phyloP scores from a whole-genome alignment of 2,888 invertebrate genomes.

The Agriopis leucophaearia region DNA sequence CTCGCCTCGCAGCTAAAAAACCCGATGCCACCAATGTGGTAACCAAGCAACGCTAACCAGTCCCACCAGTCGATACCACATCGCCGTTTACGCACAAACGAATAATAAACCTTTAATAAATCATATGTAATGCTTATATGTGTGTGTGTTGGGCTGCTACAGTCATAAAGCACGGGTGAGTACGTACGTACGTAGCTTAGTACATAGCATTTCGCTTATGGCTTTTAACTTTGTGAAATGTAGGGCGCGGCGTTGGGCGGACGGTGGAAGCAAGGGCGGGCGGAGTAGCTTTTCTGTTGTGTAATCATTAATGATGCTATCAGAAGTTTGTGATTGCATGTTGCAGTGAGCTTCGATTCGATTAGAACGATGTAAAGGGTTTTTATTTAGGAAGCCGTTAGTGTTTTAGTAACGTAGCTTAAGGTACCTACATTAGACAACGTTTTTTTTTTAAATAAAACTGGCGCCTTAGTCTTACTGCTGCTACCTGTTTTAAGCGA shows the following conservation, averaged over 20 bases:
- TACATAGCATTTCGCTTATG: slow-evolving; percentile 32
- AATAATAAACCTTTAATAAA: slow-evolving; percentile 62
- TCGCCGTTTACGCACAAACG: slow-evolving; percentile 57
- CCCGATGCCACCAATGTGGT: slow-evolving; percentile 57
- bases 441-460: too few species aligned
- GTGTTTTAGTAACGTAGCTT: not conserved
- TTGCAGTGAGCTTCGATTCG: slow-evolving; percentile 21
- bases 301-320: slow-evolving; percentile 36
- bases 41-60: slow-evolving; percentile 59
- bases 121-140: slow-evolving; percentile 59
- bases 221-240: slow-evolving; percentile 35
- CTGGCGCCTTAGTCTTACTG: too few species aligned
- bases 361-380: slow-evolving; percentile 12
- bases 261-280: slow-evolving; percentile 11
- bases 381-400: not conserved
- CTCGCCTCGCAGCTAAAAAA: slow-evolving; percentile 38
- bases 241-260: slow-evolving; percentile 25
- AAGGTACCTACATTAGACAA: too few species aligned
- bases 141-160: slow-evolving; percentile 56
- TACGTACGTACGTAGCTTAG: slow-evolving; percentile 47
- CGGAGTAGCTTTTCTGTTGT: slow-evolving; percentile 17
- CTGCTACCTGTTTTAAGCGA: too few species aligned
- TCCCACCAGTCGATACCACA: slow-evolving; percentile 50
- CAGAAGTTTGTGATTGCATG: slow-evolving; percentile 33
- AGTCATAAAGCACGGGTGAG: slow-evolving; percentile 57